Evolutionary conservation across 2,113 vertebrate genomes (phyloP).

Genomic region (Zapornia atra): DNA sequence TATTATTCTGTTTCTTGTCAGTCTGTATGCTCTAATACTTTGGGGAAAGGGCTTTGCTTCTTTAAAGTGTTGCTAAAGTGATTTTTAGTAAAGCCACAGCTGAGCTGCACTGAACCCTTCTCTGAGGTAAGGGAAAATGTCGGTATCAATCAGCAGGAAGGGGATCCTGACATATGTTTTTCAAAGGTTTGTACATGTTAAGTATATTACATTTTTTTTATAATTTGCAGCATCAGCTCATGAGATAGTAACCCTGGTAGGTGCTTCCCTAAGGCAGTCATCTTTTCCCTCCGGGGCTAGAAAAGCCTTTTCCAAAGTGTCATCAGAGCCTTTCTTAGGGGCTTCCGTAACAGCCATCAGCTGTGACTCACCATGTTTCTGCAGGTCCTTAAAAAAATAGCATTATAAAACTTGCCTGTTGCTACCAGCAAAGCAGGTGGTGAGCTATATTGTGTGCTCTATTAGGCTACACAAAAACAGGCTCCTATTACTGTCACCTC

Average conservation of each 20-base stretch:
- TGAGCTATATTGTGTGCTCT: not conserved
- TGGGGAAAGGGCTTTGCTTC: not conserved
- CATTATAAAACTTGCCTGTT: not conserved
- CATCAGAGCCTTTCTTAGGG: not conserved
- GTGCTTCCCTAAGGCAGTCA: slow-evolving; percentile 1
- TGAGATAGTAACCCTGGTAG: slow-evolving; percentile 7
- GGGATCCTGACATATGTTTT: not conserved
- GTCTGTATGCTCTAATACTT: not conserved
- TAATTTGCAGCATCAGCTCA: slow-evolving; percentile 36
- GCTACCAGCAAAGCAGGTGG: not conserved
- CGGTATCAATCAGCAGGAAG: not conserved
- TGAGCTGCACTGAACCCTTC: not conserved
- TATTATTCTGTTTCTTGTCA: not conserved
- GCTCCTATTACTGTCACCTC: not conserved
- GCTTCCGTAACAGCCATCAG: not conserved
- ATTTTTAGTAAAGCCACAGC: not conserved
- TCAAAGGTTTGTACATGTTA: slow-evolving; percentile 45
- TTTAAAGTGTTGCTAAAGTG: not conserved
- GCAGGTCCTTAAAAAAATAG: not conserved
- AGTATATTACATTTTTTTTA: slow-evolving; percentile 49
- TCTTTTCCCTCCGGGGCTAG: slow-evolving; percentile 2
- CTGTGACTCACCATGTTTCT: not conserved
- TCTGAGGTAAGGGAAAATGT: slow-evolving; percentile 1
- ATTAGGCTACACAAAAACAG: not conserved
- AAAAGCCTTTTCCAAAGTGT: not conserved